Evolutionary conservation across 2,113 vertebrate species (phyloP), one percentile per base, ranked within the genome.

Genomic region (Poecile atricapillus): DNA sequence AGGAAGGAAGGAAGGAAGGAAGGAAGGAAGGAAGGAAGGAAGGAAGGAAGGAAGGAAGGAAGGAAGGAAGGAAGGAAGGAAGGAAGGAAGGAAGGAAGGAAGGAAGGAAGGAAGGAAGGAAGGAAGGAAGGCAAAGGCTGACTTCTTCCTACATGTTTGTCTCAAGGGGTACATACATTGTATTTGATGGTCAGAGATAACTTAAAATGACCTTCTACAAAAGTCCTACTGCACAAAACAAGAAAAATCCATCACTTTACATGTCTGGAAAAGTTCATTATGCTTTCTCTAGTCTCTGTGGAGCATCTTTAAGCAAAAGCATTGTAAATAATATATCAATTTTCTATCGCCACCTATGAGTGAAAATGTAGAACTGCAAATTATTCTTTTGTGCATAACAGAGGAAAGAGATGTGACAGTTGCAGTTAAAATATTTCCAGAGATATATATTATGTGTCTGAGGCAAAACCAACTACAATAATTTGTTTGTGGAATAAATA

Each of bases 151-250:
- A n/a, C 39, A 8, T 91, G 76, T 89, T 94, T 91, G 50, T 86
- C 85, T 77, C 53, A 76, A 97, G 89, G 96, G 15, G 79, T 71
- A 82, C 28, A 92, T 33, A 37, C 33, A 55, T 23, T 62, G 64
- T 19, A 41, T 96, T 97, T 97, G 92, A 97, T 95, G 93, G 92
- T 65, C 85, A 96, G 87, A 90, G 67, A 84, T 58, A 96, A 91
- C 96, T 97, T 97, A 80, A 96, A 97, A 94, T 92, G 39, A 95
- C 87, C 92, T 95, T 96, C 93, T 95, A 81, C 90, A 95, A 97
- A 97, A 92, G 44, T 89, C 70, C 81, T 58, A 37, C n/a, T 90
- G 70, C 82, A 96, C 84, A 95, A 91, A 96, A 89, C 56, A 95
- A 88, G 85, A 97, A 96, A 97, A 97, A 87, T 21, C 28, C 58